Base-by-base conservation (phyloP, 1,140 invertebrate species). In the Leptopilina clavipes region DNA sequence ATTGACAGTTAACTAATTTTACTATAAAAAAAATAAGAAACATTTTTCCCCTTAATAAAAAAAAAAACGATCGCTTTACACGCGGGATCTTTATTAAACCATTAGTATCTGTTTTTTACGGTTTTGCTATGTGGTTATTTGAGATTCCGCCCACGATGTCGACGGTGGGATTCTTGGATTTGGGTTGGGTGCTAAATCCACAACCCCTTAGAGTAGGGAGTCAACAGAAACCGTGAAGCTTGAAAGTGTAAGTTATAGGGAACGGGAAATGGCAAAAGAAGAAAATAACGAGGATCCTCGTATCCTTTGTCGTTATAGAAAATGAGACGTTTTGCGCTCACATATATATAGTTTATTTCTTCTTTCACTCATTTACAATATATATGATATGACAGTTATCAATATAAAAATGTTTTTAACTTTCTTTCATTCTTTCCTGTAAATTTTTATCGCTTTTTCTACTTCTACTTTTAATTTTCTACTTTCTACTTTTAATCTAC, bases 11-110 rank as follows among this genome's bases (percentile, higher is more conserved):
- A n/a, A n/a, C n/a, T n/a, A n/a, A n/a, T n/a, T n/a, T n/a, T n/a
- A n/a, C n/a, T n/a, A n/a, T n/a, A n/a, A n/a, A n/a, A n/a, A n/a
- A n/a, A n/a, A n/a, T n/a, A n/a, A n/a, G n/a, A n/a, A n/a, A n/a
- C n/a, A n/a, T n/a, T n/a, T n/a, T n/a, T n/a, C n/a, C n/a, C n/a
- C n/a, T n/a, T n/a, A n/a, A n/a, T n/a, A n/a, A 12, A 17, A 52
- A 17, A 17, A 52, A 45, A 45, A n/a, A 52, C 11, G 12, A 11
- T 31, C 0, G 3, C 14, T 18, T 14, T 65, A 31, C 56, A 25
- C 56, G 8, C 37, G 9, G 14, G 56, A 65, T n/a, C 59, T 80
- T 80, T 77, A 80, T 80, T 73, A 77, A 80, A 76, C 76, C 71
- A 72, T 72, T 72, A 40, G 70, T 17, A 73, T 72, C 52, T 48